Evolutionary conservation across 1,140 invertebrate genomes (phyloP), one percentile per base, ranked within the genome.

Genomic region (Hyposmocoma kahamanoa): DNA sequence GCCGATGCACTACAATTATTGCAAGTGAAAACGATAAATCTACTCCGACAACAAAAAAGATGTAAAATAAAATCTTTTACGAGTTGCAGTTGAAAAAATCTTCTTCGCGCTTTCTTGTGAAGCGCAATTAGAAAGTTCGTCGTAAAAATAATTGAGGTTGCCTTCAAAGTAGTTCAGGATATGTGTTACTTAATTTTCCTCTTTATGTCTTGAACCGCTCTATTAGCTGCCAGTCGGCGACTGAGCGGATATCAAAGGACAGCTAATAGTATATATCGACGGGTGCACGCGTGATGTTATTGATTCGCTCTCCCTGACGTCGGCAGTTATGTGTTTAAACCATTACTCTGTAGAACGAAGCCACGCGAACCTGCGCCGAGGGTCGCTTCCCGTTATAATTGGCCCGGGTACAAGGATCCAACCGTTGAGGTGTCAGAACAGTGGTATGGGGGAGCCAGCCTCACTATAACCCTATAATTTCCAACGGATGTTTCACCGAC

Each of bases 361-460:
- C 28, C 32, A n/a, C 9, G 47, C 42, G 34, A 52, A 55, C 47
- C 55, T 44, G 50, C 50, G 38, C n/a, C n/a, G 34, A 18, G 38
- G 41, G 28, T 45, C 28, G 41, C 19, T 48, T 67, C 53, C 70
- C 70, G 70, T 72, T 72, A 72, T 72, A 72, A 72, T 72, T 51
- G 60, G 52, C 51, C 46, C 50, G 22, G 11, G 53, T 50, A 57
- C 52, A 52, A 51, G 51, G 44, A 30, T 41, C 42, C 48, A 47
- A 36, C 49, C 52, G 44, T 24, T 43, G 53, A 67, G 62, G 65
- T 69, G 69, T 72, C 69, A 61, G 64, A 53, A 45, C 47, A 48
- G 32, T 45, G 26, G 58, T 47, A 42, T 26, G 44, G 53, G 26
- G 47, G 47, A 46, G 21, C 39, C 24, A 32, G 38, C 39, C 51